Evolutionary conservation across 2,797 vertebrate genomes (phyloP).

Genomic region (Malurus leucopterus): DNA sequence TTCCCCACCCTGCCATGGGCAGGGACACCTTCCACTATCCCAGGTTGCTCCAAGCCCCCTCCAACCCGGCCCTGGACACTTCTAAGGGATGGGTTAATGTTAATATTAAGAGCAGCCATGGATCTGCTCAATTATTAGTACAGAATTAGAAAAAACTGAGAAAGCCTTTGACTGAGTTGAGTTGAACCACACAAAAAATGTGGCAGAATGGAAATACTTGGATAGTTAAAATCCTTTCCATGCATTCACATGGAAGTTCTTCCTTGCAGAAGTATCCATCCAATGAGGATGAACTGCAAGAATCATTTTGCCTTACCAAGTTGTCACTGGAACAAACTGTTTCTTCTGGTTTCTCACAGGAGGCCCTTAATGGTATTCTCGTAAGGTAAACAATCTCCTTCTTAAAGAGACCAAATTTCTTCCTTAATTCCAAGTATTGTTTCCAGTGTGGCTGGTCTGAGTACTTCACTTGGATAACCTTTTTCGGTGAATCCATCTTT

Average conservation of each 20-base stretch:
- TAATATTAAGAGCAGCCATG: not conserved
- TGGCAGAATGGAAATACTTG: not conserved
- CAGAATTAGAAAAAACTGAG: not conserved
- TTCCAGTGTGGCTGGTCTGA: conserved; percentile 37
- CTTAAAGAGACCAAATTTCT: conserved; percentile 68
- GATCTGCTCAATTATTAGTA: not conserved
- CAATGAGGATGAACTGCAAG: not conserved
- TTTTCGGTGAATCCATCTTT: conserved; percentile 44
- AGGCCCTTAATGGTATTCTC: conserved; percentile 50
- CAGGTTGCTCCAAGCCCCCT: not conserved
- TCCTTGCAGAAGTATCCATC: not conserved
- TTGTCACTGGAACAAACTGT: conserved; percentile 6
- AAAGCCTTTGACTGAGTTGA: not conserved
- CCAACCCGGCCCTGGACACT: not conserved
- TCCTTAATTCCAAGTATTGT: conserved; percentile 65
- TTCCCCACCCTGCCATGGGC: not conserved
- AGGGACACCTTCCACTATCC: not conserved
- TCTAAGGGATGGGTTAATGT: not conserved
- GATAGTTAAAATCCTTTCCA: not conserved
- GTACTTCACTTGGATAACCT: conserved; percentile 8
- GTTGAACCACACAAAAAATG: not conserved
- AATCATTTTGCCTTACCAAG: conserved; percentile 16
- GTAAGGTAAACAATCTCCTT: conserved; percentile 70
- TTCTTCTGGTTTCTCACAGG: not conserved
- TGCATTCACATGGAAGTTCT: not conserved